Conservation (phyloP, 2,113 vertebrate species). For the Platichthys flesus region DNA sequence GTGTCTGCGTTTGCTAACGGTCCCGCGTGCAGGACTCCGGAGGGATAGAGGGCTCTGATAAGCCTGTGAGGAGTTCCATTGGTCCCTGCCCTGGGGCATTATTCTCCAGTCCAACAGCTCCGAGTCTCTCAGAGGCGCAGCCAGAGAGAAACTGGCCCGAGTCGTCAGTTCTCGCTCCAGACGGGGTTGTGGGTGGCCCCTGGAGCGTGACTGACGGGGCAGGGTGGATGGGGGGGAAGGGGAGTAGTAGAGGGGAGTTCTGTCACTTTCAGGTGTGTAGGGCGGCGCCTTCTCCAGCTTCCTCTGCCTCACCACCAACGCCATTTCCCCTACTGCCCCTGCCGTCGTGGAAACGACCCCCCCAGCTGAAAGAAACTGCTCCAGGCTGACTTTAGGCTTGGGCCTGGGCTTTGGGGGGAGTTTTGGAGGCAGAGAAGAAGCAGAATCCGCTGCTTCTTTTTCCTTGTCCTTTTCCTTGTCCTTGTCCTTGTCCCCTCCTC, state of each 20-base stretch:
- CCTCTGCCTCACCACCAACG: conserved; percentile 70
- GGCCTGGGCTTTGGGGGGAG: conserved; percentile 73
- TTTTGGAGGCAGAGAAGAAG: conserved; percentile 65
- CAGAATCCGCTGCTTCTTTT: conserved; percentile 33
- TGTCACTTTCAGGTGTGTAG: conserved; percentile 72
- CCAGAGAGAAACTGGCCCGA: conserved; percentile 76
- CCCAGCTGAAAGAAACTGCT: conserved; percentile 76
- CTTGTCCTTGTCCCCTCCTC: conserved; percentile 55
- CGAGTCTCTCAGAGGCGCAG: conserved; percentile 70
- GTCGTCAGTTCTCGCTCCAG: conserved; percentile 73
- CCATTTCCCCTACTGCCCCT: conserved; percentile 66
- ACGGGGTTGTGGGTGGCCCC: conserved; percentile 63
- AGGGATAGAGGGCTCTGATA: conserved; percentile 78
- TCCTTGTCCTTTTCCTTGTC: conserved; percentile 59
- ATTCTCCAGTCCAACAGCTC: conserved; percentile 75
- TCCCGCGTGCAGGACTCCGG: conserved; percentile 54
- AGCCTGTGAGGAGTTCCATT: conserved; percentile 81
- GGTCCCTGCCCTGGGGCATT: conserved; percentile 60
- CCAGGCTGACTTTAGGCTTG: conserved; percentile 78
- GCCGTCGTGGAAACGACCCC: conserved; percentile 67
- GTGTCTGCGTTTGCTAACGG: conserved; percentile 85
- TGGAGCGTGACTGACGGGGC: conserved; percentile 70
- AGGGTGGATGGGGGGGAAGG: conserved; percentile 77
- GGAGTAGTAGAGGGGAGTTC: conserved; percentile 76
- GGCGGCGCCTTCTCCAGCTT: conserved; percentile 68